Conservation (phyloP, 2,113 vertebrate genomes). For the Grus americana region DNA sequence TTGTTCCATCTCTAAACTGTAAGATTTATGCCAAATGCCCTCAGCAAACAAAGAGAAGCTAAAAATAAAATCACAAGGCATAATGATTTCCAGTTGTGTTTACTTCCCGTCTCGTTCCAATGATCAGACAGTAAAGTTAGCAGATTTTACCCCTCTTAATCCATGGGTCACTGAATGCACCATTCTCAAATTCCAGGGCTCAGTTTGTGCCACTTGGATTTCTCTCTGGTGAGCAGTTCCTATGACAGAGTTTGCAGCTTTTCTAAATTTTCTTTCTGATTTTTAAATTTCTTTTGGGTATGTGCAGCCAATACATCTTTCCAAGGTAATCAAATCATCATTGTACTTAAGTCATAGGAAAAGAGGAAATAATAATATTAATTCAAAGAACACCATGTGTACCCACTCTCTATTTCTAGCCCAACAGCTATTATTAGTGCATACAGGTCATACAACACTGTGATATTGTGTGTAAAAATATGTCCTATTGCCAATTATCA, state of each 20-base stretch:
- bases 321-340: not conserved
- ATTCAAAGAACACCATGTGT: not conserved
- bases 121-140: not conserved
- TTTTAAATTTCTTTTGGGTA: not conserved
- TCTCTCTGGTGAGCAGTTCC: not conserved
- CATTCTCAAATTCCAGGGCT: not conserved
- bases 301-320: not conserved
- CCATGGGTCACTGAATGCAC: not conserved
- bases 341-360: not conserved
- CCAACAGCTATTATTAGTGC: not conserved
- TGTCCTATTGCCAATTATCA: not conserved
- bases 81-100: slow-evolving; percentile 37
- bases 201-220: not conserved
- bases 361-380: not conserved
- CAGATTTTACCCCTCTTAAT: not conserved
- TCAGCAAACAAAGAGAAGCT: slow-evolving; percentile 19
- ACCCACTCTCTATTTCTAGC: not conserved
- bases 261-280: not conserved
- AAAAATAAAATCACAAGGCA: slow-evolving; percentile 18
- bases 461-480: not conserved
- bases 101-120: not conserved
- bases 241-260: not conserved
- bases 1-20: not conserved
- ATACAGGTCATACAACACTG: not conserved
- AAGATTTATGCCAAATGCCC: not conserved